Evolutionary conservation across 2,888 invertebrate species (phyloP), one percentile per base, ranked within the genome.

Genomic region (Lasioglossum villosulum): DNA sequence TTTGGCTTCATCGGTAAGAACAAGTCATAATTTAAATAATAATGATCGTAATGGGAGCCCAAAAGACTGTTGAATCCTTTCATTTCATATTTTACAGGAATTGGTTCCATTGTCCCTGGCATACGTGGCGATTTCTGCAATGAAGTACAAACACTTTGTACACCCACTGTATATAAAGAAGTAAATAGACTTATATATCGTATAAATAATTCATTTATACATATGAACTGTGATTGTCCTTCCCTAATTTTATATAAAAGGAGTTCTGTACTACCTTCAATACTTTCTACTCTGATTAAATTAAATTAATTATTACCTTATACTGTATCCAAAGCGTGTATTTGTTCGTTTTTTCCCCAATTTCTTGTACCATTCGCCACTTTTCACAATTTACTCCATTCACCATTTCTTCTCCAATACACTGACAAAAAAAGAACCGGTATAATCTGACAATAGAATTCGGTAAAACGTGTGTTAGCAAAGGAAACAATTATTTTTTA

Each of bases 21-120:
- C 93, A 95, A 95, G 52, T 97, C 96, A 93, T 99, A 99, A 71
- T 97, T 97, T 74, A 99, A 94, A 94, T 97, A 98, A 93, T 99
- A 99, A 95, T 99, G 99, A 95, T 99, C 99, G 93, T 98, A 99
- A 95, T 99, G 99, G 0, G 99, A 99, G 0, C 99, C 99, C n/a
- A 99, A 96, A 0, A 99, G 96, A 0, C 97, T 97, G 95, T 99
- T 99, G 95, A 96, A 99, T 0, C 99, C 99, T 93, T 97, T 97
- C 99, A 99, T 99, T 95, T 99, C 98, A 94, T 99, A 99, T 86
- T 96, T 96, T 83, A 93, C 92, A 48, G 95, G 95, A 84, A 95
- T 92, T 37, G 94, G 88, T 83, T 93, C 93, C 88, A 94, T 94
- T 10, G 79, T 48, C 73, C 74, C 76, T 16, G 93, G 91, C 66